Evolutionary conservation across 1,140 invertebrate species (phyloP).

Genomic region (Drosophila albomicans): DNA sequence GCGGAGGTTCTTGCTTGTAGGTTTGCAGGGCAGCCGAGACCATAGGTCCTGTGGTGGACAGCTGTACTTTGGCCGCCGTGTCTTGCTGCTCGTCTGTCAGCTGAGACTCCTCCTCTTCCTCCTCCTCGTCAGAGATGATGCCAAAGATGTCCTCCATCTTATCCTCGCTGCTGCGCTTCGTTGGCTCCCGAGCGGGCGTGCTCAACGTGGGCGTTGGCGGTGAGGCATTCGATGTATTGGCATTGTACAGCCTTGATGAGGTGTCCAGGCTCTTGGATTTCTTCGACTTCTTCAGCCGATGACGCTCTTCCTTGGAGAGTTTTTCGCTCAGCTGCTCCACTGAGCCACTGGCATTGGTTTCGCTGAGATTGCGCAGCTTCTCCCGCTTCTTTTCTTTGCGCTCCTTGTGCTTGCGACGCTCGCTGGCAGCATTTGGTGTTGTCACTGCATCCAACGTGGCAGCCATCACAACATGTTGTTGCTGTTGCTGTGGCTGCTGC

Average conservation of each 20-base stretch:
- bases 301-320: slow-evolving; percentile 78
- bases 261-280: slow-evolving; percentile 84
- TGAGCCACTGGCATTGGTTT: slow-evolving; percentile 33
- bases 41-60: slow-evolving; percentile 68
- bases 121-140: slow-evolving; percentile 91
- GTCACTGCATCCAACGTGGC: not conserved
- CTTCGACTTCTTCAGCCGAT: slow-evolving; percentile 86
- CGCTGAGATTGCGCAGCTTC: slow-evolving; percentile 86
- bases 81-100: slow-evolving; percentile 63
- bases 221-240: slow-evolving; percentile 19
- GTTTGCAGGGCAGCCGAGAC: slow-evolving; percentile 80
- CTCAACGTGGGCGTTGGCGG: slow-evolving; percentile 41
- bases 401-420: slow-evolving; percentile 72
- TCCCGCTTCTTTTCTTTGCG: slow-evolving; percentile 91
- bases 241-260: slow-evolving; percentile 39
- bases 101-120: slow-evolving; percentile 87
- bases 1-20: slow-evolving; percentile 73
- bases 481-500: too few species aligned
- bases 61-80: slow-evolving; percentile 44
- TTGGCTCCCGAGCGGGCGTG: slow-evolving; percentile 34
- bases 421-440: not conserved
- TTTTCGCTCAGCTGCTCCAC: slow-evolving; percentile 86
- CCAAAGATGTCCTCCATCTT: slow-evolving; percentile 95
- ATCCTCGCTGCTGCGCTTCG: slow-evolving; percentile 86
- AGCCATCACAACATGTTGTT: not conserved